phyloP scores from a whole-genome alignment of 2,888 invertebrate genomes.

The Nemotelus pantherinus region DNA sequence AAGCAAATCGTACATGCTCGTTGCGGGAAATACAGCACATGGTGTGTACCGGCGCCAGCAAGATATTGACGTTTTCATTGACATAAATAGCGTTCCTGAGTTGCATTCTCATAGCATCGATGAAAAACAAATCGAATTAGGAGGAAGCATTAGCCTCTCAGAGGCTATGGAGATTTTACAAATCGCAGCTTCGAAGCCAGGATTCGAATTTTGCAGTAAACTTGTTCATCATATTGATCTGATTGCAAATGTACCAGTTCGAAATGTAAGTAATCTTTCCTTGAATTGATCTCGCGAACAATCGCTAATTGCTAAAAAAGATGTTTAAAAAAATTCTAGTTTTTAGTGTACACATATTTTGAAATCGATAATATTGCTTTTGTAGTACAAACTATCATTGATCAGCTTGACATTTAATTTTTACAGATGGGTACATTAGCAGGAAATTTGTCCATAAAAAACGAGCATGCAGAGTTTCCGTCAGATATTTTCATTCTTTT shows the following conservation, averaged over 20 bases:
- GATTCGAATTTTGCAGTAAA: slow-evolving; percentile 71
- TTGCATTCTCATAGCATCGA: slow-evolving; percentile 61
- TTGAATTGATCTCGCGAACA: background rate
- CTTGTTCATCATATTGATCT: slow-evolving; percentile 75
- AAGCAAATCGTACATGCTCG: slow-evolving; percentile 68
- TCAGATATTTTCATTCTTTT: slow-evolving; percentile 74
- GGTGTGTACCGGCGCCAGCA: slow-evolving; percentile 67
- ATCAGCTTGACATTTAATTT: slow-evolving; percentile 21
- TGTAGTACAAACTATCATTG: background rate
- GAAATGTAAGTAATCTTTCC: slow-evolving; percentile 67
- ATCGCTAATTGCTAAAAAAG: too few species aligned
- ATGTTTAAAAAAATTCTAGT: too few species aligned
- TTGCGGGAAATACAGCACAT: slow-evolving; percentile 80
- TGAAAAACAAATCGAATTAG: slow-evolving; percentile 58
- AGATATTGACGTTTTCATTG: slow-evolving; percentile 69
- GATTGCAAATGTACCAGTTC: slow-evolving; percentile 71
- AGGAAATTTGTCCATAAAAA: slow-evolving; percentile 77
- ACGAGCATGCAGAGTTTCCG: slow-evolving; percentile 73
- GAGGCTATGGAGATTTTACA: slow-evolving; percentile 64
- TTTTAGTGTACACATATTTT: too few species aligned
- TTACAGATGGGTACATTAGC: slow-evolving; percentile 72
- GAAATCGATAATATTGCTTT: too few species aligned
- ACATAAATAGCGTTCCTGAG: slow-evolving; percentile 70
- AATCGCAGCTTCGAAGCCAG: slow-evolving; percentile 56
- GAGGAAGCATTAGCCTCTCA: slow-evolving; percentile 66